Evolutionary conservation across 2,797 vertebrate genomes (phyloP), one percentile per base, ranked within the genome.

Genomic region (Sebastiscus albofasciatus): DNA sequence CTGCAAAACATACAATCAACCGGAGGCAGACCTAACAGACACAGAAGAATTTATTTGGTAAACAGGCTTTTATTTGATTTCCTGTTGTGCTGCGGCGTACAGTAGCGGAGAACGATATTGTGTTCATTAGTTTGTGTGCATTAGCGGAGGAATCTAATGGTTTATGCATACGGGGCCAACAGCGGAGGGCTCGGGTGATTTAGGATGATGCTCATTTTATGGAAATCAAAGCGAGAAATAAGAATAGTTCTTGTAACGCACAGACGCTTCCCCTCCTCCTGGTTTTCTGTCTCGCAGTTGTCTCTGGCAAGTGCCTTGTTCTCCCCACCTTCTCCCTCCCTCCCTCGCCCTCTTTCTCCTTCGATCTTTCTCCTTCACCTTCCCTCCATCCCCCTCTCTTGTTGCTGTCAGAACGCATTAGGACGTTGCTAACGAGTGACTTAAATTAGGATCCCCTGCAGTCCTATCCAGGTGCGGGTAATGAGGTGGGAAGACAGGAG

Each of bases 141-240:
- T 95, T 95, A 95, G 94, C 85, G 75, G 84, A 77, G 88, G 87
- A 87, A 77, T 86, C 89, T 95, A 94, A 96, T 95, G 93, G 94
- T 93, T 96, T 95, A 94, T 95, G 93, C 91, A 94, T 90, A 93
- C 89, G 64, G 89, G 91, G 86, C 84, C 87, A 93, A 89, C 91
- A 90, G 90, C 81, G 31, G 90, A 89, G 89, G 65, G 81, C 75
- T 77, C 39, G 12, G 75, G 80, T 96, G 95, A 95, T 95, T 93
- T 93, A 96, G 86, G 93, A 85, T 95, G 87, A 96, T 95, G 94
- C 90, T 91, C 83, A 58, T 95, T 96, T 96, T 95, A 96, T 96
- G 96, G 93, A 95, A 96, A 96, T 96, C 87, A 93, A 94, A 94
- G 88, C 90, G 39, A 93, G 87, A 91, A 91, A 92, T 89, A 89